Conservation (phyloP, 2,113 vertebrate genomes). For the Spilogale gracilis region DNA sequence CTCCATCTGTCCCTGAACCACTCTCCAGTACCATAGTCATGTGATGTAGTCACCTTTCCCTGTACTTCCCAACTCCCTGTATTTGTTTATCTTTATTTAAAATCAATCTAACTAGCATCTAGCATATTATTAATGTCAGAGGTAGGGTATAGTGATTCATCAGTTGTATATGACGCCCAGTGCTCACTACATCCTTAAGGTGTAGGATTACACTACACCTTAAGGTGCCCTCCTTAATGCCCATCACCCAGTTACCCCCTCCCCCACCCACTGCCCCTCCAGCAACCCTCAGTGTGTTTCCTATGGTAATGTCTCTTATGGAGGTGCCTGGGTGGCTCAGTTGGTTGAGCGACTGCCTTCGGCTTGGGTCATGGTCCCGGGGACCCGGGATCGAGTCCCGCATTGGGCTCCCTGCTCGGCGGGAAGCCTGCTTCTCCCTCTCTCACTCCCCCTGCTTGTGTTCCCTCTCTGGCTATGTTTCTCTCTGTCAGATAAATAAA, state of each 20-base stretch:
- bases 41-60: background rate
- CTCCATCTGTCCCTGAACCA: background rate
- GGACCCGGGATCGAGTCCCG: too few relatives aligned
- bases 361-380: too few relatives aligned
- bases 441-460: too few relatives aligned
- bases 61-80: background rate
- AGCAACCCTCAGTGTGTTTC: background rate
- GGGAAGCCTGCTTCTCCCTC: too few relatives aligned
- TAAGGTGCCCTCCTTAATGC: background rate
- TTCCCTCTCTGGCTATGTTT: too few relatives aligned
- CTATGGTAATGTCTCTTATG: background rate
- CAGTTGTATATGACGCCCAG: background rate
- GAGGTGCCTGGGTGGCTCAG: too few relatives aligned
- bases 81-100: background rate
- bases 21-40: background rate
- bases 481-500: too few relatives aligned
- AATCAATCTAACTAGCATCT: background rate
- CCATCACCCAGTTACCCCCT: background rate
- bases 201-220: too few relatives aligned
- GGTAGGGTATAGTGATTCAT: background rate
- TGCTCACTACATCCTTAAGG: background rate
- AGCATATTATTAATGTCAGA: background rate
- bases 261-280: background rate
- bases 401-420: too few relatives aligned
- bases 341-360: too few relatives aligned